Percentiles rank a stretch among this genome's conserved stretches.
Conservation (phyloP, 2,888 invertebrate species). For the Leptopilina syphax region DNA sequence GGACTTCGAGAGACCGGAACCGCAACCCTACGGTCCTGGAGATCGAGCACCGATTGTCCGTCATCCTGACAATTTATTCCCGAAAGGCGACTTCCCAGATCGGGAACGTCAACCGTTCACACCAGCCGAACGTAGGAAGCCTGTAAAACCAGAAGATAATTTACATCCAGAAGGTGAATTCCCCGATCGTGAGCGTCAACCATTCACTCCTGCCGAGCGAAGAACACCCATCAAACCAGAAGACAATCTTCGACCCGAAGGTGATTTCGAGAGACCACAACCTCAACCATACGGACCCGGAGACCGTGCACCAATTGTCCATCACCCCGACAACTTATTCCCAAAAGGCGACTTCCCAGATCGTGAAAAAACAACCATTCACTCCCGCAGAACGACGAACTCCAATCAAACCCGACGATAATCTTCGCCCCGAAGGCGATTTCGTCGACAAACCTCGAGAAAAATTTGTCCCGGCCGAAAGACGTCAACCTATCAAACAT, state of each 20-base stretch:
- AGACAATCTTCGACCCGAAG: slow-evolving; percentile 74
- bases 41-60: slow-evolving; percentile 70
- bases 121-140: slow-evolving; percentile 78
- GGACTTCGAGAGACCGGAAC: slow-evolving; percentile 73
- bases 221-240: slow-evolving; percentile 77
- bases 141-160: slow-evolving; percentile 65
- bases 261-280: slow-evolving; percentile 72
- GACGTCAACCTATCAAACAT: slow-evolving; percentile 70
- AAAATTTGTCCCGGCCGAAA: slow-evolving; percentile 75
- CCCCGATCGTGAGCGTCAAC: slow-evolving; percentile 74
- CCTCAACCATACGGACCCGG: slow-evolving; percentile 66
- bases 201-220: slow-evolving; percentile 78
- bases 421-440: slow-evolving; percentile 79
- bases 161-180: slow-evolving; percentile 74
- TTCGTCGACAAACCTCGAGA: slow-evolving; percentile 77
- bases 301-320: slow-evolving; percentile 72
- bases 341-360: slow-evolving; percentile 78
- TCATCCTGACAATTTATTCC: slow-evolving; percentile 68
- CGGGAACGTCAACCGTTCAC: slow-evolving; percentile 75
- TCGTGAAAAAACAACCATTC: slow-evolving; percentile 74
- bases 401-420: slow-evolving; percentile 68
- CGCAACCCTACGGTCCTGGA: slow-evolving; percentile 74
- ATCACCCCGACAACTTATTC: slow-evolving; percentile 74
- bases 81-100: slow-evolving; percentile 79
- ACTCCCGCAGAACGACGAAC: slow-evolving; percentile 74